Percentiles rank a stretch among this genome's conserved stretches.
Evolutionary conservation across 2,797 vertebrate species (phyloP).

Genomic region (Chrysocyon brachyurus): DNA sequence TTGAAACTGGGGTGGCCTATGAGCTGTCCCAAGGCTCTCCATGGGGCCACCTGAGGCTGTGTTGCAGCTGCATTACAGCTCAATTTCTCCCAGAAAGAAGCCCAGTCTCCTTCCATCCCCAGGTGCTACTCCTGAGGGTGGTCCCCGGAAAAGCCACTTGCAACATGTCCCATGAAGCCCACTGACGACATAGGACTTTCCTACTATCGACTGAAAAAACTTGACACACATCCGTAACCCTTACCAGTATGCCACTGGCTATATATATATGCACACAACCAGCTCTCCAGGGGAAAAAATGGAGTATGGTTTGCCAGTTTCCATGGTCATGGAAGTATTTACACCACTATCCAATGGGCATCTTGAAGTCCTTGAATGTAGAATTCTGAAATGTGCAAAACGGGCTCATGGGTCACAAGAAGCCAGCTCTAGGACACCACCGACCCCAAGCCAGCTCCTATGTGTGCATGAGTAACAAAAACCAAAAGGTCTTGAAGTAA

Average conservation of each 20-base stretch:
- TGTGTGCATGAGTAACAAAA: fast-evolving
- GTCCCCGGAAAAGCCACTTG: background rate
- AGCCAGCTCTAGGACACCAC: background rate
- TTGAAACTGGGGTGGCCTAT: background rate
- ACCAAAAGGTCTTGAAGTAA: background rate
- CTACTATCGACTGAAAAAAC: background rate
- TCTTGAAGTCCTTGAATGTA: background rate
- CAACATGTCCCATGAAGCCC: background rate
- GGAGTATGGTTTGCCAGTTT: background rate
- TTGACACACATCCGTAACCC: background rate
- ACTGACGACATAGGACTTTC: fast-evolving
- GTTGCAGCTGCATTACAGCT: no score
- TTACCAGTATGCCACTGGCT: no score
- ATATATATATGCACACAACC: background rate
- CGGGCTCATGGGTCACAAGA: background rate
- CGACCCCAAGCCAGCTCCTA: background rate
- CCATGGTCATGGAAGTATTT: background rate
- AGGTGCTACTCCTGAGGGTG: no score
- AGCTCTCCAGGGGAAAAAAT: background rate
- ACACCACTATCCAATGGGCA: background rate
- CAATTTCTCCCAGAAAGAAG: background rate
- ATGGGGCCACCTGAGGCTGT: fast-evolving
- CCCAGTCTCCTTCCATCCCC: background rate
- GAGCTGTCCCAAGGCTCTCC: background rate
- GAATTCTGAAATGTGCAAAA: no score